These are phyloP conservation scores for Chlamydotis undulata DNA, from an alignment of 2,113 vertebrate species.

Conservation along the genomic window DNA sequence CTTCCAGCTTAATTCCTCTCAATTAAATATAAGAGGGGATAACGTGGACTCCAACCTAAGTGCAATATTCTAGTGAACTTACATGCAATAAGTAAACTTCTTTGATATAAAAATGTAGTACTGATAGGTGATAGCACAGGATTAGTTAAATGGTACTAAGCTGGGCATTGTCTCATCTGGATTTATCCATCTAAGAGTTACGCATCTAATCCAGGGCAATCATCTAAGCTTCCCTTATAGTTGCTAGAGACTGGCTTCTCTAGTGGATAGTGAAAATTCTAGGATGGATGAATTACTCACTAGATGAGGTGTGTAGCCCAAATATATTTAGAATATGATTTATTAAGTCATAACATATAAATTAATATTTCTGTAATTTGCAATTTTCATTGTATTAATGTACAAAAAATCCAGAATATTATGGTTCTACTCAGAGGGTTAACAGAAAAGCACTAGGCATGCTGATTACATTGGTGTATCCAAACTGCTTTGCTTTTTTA, in stretches of 20 bases:
- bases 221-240: not conserved
- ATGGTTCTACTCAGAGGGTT: slow-evolving; percentile 69
- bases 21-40: not conserved
- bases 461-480: slow-evolving; percentile 69
- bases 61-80: slow-evolving; percentile 29
- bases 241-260: slow-evolving; percentile 29
- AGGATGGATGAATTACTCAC: not conserved
- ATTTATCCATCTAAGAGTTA: not conserved
- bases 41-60: not conserved
- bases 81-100: not conserved
- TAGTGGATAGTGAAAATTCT: not conserved
- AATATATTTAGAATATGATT: slow-evolving; percentile 38
- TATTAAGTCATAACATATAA: slow-evolving; percentile 28
- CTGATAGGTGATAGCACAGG: not conserved
- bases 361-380: slow-evolving; percentile 38
- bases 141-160: not conserved
- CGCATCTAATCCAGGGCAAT: not conserved
- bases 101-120: not conserved
- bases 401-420: slow-evolving; percentile 57
- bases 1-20: slow-evolving; percentile 1
- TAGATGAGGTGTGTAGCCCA: not conserved
- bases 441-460: slow-evolving; percentile 80
- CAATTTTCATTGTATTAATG: slow-evolving; percentile 33
- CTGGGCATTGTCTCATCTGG: not conserved
- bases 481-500: slow-evolving; percentile 78